phyloP scores from a whole-genome alignment of 2,797 vertebrate genomes.

The Rhinella marina region DNA sequence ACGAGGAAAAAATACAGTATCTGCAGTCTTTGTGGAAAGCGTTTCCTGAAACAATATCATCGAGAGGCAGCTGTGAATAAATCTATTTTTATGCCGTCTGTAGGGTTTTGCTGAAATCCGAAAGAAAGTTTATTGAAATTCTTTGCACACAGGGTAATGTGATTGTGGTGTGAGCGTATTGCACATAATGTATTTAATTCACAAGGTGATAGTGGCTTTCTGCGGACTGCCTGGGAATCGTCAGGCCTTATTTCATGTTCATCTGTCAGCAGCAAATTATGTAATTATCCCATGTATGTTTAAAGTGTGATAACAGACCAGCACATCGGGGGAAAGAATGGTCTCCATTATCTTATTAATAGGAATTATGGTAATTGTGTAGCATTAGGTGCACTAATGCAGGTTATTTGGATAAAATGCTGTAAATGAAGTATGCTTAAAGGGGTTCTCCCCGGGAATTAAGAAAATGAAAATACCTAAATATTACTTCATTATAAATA shows the following conservation, averaged over 20 bases:
- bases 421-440: background rate
- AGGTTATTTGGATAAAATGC: background rate
- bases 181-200: slow-evolving; percentile 41
- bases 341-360: slow-evolving; percentile 3
- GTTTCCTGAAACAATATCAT: slow-evolving; percentile 18
- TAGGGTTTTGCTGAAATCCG: slow-evolving; percentile 29
- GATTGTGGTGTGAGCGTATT: slow-evolving; percentile 37
- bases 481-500: too few species aligned
- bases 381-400: background rate
- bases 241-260: slow-evolving; percentile 41
- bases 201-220: slow-evolving; percentile 30
- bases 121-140: slow-evolving; percentile 48
- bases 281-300: slow-evolving; percentile 31
- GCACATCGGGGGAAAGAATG: slow-evolving; percentile 2
- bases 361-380: background rate
- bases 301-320: slow-evolving; percentile 28
- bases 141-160: slow-evolving; percentile 27
- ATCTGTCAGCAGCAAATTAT: slow-evolving; percentile 28
- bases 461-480: too few species aligned
- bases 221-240: slow-evolving; percentile 27
- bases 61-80: slow-evolving; percentile 36
- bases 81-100: slow-evolving; percentile 40
- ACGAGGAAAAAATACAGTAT: slow-evolving; percentile 18
- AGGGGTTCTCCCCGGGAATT: too few species aligned
- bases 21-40: slow-evolving; percentile 22